phyloP scores from a whole-genome alignment of 2,888 invertebrate genomes.

The Zaprionus lineosus region DNA sequence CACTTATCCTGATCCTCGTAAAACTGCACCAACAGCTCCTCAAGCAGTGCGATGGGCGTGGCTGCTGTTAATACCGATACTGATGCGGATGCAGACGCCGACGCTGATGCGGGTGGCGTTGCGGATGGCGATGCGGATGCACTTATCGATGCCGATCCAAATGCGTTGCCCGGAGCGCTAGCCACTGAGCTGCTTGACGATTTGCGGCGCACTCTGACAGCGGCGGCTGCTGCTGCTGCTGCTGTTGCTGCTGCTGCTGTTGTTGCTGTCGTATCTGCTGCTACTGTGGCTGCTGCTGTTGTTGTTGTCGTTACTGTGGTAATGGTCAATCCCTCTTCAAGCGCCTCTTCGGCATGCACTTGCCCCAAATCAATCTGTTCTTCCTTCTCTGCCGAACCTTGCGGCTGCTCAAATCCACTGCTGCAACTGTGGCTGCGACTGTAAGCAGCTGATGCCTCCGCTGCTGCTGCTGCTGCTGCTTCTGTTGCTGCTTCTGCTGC shows the following conservation, averaged over 20 bases:
- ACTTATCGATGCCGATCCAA: slow-evolving; percentile 25
- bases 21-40: slow-evolving; percentile 81
- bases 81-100: slow-evolving; percentile 25
- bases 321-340: slow-evolving; percentile 4
- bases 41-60: slow-evolving; percentile 74
- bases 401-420: slow-evolving; percentile 38
- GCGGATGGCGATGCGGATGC: slow-evolving; percentile 40
- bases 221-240: slow-evolving; percentile 39
- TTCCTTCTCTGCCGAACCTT: background rate
- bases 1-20: slow-evolving; percentile 82
- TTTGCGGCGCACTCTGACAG: slow-evolving; percentile 69
- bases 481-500: slow-evolving; percentile 18
- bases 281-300: slow-evolving; percentile 20
- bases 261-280: slow-evolving; percentile 10
- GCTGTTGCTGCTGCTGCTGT: slow-evolving; percentile 2
- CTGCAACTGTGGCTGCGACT: slow-evolving; percentile 41
- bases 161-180: slow-evolving; percentile 31
- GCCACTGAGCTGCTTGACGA: slow-evolving; percentile 67
- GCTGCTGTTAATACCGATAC: slow-evolving; percentile 33
- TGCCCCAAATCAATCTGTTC: slow-evolving; percentile 13
- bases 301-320: slow-evolving; percentile 24
- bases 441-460: slow-evolving; percentile 6
- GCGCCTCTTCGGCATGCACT: background rate
- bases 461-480: slow-evolving; percentile 13
- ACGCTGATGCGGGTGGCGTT: slow-evolving; percentile 15